These are phyloP conservation scores for Masnerella sp. DNA, from an alignment of 2,888 invertebrate genomes.

Conservation along the genomic window DNA sequence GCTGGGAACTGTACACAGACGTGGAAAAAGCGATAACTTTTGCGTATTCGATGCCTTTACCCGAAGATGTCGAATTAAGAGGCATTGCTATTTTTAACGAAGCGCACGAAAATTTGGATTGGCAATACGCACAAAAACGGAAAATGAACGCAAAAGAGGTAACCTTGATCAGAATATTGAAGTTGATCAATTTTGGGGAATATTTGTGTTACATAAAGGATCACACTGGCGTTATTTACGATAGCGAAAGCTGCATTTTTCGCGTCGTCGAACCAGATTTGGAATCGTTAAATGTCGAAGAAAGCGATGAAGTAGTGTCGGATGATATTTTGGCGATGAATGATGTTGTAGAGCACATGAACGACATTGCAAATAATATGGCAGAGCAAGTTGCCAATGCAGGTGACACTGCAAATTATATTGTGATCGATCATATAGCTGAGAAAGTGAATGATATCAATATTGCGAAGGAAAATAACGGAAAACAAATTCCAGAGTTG, in stretches of 20 bases:
- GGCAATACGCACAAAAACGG: conserved; percentile 81
- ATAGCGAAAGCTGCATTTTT: conserved; percentile 78
- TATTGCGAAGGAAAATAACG: conserved; percentile 6
- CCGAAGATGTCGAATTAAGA: conserved; percentile 87
- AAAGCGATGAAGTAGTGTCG: conserved; percentile 1
- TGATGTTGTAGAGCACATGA: conserved; percentile 45
- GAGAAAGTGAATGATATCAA: neutral
- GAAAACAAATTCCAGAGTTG: no score
- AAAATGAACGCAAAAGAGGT: conserved; percentile 83
- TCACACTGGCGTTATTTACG: conserved; percentile 84
- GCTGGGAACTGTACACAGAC: conserved; percentile 63
- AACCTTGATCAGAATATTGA: conserved; percentile 85
- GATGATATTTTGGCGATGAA: conserved; percentile 39
- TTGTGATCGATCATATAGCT: conserved; percentile 1
- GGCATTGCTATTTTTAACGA: conserved; percentile 84
- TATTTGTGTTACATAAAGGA: conserved; percentile 81
- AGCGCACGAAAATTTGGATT: conserved; percentile 84
- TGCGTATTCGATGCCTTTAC: conserved; percentile 83
- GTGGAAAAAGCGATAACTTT: conserved; percentile 80
- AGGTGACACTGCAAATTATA: conserved; percentile 10
- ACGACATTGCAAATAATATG: conserved; percentile 46
- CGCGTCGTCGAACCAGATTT: conserved; percentile 15
- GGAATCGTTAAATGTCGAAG: neutral
- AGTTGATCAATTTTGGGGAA: conserved; percentile 89
- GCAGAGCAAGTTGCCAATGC: conserved; percentile 34